Conservation (phyloP, 1,140 invertebrate genomes). For the Cepaea nemoralis region DNA sequence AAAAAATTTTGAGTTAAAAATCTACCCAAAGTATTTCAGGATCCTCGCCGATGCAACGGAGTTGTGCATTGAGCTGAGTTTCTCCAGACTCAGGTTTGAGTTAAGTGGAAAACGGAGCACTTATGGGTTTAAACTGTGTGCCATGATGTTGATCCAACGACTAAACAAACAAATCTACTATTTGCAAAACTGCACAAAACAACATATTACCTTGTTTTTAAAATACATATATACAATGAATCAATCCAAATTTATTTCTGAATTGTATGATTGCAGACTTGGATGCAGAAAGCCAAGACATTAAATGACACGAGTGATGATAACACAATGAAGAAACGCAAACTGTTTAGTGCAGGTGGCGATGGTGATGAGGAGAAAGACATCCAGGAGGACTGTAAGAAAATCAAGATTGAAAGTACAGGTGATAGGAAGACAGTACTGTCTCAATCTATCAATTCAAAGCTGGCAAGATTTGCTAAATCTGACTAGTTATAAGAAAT, state of each 20-base stretch:
- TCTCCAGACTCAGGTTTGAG: too few relatives aligned
- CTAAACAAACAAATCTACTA: neutral
- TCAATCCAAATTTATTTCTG: neutral
- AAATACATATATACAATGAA: neutral
- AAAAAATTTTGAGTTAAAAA: too few relatives aligned
- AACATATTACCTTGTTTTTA: neutral
- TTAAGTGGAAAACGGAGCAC: too few relatives aligned
- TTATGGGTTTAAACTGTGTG: too few relatives aligned
- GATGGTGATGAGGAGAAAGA: neutral
- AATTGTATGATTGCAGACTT: slow-evolving; percentile 22
- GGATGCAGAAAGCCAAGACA: slow-evolving; percentile 34
- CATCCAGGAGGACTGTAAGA: neutral
- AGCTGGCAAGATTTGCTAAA: slow-evolving; percentile 38
- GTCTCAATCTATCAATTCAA: slow-evolving; percentile 28
- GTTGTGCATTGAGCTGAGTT: too few relatives aligned
- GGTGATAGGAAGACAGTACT: slow-evolving; percentile 2
- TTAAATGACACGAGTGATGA: neutral
- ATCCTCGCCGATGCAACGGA: too few relatives aligned
- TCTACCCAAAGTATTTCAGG: too few relatives aligned
- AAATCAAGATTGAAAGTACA: neutral
- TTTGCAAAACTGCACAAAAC: neutral
- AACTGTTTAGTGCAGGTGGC: neutral
- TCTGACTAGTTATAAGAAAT: neutral
- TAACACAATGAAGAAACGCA: slow-evolving; percentile 19
- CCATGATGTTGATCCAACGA: too few relatives aligned